A percentile compares a stretch with the other conserved stretches of the same genome.
phyloP scores from a whole-genome alignment of 1,140 invertebrate species.

The Euglossa dilemma region DNA sequence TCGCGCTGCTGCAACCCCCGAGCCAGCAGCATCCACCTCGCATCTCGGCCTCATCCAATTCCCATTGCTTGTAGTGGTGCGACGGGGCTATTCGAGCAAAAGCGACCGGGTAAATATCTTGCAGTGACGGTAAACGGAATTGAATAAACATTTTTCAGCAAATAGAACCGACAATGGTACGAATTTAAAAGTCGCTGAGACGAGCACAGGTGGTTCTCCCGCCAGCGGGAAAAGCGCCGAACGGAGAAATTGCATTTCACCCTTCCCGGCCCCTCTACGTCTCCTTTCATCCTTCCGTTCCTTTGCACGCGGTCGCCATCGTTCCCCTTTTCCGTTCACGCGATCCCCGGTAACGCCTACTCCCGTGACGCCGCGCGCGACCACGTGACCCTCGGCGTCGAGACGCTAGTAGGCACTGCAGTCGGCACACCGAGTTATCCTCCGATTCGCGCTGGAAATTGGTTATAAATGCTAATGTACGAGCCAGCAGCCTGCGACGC shows the following conservation, averaged over 20 bases:
- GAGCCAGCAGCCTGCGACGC: slow-evolving; percentile 49
- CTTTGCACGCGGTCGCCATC: background rate
- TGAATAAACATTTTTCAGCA: slow-evolving; percentile 82
- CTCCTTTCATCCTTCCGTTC: slow-evolving; percentile 13
- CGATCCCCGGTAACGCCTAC: background rate
- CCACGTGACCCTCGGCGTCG: slow-evolving; percentile 28
- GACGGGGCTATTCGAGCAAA: slow-evolving; percentile 64
- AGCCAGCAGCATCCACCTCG: slow-evolving; percentile 12
- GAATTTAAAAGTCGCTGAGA: slow-evolving; percentile 81
- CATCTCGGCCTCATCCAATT: slow-evolving; percentile 61
- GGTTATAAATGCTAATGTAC: slow-evolving; percentile 80
- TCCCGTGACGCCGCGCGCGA: slow-evolving; percentile 20
- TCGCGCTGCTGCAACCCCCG: slow-evolving; percentile 5
- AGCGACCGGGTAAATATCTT: slow-evolving; percentile 77
- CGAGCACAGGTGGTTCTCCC: slow-evolving; percentile 74
- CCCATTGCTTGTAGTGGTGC: slow-evolving; percentile 57
- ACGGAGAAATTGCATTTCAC: slow-evolving; percentile 79
- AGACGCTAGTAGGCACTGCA: slow-evolving; percentile 24
- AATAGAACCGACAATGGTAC: slow-evolving; percentile 79
- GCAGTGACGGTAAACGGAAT: slow-evolving; percentile 76
- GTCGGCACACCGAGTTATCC: slow-evolving; percentile 64
- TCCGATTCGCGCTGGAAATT: slow-evolving; percentile 70
- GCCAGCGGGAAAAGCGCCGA: slow-evolving; percentile 67
- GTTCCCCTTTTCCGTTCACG: background rate
- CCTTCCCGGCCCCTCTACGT: background rate